Conservation (phyloP, 2,113 vertebrate species). For the human region DNA sequence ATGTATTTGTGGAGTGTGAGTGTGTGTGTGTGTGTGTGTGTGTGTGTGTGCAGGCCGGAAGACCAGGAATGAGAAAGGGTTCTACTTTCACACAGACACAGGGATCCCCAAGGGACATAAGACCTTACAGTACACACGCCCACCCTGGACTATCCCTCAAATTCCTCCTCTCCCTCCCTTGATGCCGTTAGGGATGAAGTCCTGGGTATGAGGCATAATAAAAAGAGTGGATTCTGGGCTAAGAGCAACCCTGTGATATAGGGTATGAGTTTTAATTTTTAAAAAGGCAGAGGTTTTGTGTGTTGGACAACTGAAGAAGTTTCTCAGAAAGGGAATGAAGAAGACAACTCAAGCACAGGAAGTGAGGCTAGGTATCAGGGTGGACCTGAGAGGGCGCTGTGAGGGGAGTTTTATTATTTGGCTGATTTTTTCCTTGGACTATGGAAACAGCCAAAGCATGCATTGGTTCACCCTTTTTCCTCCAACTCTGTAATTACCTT, state of each 20-base stretch:
- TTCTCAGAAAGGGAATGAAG: neutral
- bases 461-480: neutral
- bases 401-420: neutral
- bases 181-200: neutral
- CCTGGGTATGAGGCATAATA: neutral
- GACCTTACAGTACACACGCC: neutral
- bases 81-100: neutral
- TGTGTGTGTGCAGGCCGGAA: neutral
- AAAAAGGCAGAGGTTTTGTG: neutral
- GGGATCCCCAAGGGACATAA: neutral
- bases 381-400: neutral
- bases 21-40: neutral
- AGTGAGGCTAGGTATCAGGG: neutral
- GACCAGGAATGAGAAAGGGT: neutral
- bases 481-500: neutral
- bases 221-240: neutral
- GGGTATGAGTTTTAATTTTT: neutral
- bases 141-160: neutral
- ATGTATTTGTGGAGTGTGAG: neutral
- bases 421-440: neutral
- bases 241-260: neutral
- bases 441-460: neutral
- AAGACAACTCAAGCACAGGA: neutral
- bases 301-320: neutral
- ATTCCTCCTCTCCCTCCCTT: neutral